A percentile compares a stretch with the other conserved stretches of the same genome.
These are phyloP conservation scores for Meteorus cinctellus DNA, from an alignment of 2,888 invertebrate species.

Conservation along the genomic window DNA sequence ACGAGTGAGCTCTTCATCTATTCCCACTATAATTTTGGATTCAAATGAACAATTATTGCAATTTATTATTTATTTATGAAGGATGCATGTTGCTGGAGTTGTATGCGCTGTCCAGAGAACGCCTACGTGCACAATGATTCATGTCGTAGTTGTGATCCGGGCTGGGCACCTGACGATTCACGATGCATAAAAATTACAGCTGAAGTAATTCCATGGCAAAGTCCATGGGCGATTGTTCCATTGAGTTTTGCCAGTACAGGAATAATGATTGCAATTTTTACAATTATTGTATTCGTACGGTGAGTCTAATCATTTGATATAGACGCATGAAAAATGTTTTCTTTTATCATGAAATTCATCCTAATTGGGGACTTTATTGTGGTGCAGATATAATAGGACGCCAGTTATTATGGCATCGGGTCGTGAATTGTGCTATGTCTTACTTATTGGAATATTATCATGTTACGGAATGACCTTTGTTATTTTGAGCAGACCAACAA, in stretches of 20 bases:
- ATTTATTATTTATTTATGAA: slow-evolving; percentile 56
- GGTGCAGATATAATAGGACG: slow-evolving; percentile 75
- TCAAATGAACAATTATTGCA: background rate
- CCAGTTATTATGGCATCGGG: slow-evolving; percentile 87
- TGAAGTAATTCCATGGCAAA: slow-evolving; percentile 78
- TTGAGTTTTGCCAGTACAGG: slow-evolving; percentile 78
- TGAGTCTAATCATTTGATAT: slow-evolving; percentile 56
- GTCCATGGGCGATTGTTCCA: slow-evolving; percentile 81
- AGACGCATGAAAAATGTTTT: background rate
- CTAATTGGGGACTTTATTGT: background rate
- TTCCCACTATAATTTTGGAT: background rate
- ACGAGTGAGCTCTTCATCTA: background rate
- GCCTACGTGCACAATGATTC: slow-evolving; percentile 79
- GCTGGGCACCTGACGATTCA: slow-evolving; percentile 75
- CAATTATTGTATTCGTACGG: slow-evolving; percentile 79
- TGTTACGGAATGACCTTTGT: slow-evolving; percentile 84
- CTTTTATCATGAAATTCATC: background rate
- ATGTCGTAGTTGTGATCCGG: slow-evolving; percentile 76
- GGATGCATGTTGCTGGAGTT: slow-evolving; percentile 83
- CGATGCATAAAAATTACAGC: slow-evolving; percentile 77
- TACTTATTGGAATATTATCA: slow-evolving; percentile 81
- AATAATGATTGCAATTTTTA: slow-evolving; percentile 78
- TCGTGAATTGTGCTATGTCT: slow-evolving; percentile 84
- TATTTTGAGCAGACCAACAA: slow-evolving; percentile 80
- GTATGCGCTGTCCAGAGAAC: slow-evolving; percentile 79